Evolutionary conservation across 2,797 vertebrate species (phyloP).

Genomic region (Tauraco hartlaubi): DNA sequence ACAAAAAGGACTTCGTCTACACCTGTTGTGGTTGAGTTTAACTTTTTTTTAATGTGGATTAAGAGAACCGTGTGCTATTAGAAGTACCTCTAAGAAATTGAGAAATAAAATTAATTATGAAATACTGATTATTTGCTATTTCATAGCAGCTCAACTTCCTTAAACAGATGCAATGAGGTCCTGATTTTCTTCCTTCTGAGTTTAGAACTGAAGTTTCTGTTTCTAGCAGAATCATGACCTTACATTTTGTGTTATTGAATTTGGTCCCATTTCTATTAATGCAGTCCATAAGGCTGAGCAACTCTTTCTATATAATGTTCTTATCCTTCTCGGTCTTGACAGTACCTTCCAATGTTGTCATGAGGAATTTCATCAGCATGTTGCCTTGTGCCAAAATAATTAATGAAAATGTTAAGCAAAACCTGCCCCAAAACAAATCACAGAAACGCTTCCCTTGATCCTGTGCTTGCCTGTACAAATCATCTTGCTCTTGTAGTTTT

Average conservation of each 20-base stretch:
- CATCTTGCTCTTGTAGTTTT: not conserved
- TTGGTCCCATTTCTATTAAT: not conserved
- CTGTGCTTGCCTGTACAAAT: not conserved
- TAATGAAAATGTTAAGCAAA: slow-evolving; percentile 3
- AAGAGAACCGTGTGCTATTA: not conserved
- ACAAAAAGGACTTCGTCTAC: not conserved
- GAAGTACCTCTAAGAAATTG: not conserved
- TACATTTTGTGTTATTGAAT: not conserved
- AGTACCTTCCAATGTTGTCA: not conserved
- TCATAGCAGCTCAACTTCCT: not conserved
- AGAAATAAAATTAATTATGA: not conserved
- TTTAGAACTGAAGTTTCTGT: not conserved
- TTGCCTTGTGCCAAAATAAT: slow-evolving; percentile 25
- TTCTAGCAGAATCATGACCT: not conserved
- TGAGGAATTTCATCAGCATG: not conserved
- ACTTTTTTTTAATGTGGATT: not conserved
- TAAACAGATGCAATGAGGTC: not conserved
- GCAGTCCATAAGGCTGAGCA: not conserved
- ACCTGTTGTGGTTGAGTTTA: not conserved
- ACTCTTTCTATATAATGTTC: not conserved
- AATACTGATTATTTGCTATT: not conserved
- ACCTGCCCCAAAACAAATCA: not conserved
- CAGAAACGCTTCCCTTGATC: not conserved
- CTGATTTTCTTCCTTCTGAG: not conserved
- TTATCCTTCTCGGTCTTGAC: not conserved